A percentile compares a stretch with the other conserved stretches of the same genome.
phyloP scores from a whole-genome alignment of 2,113 vertebrate species.

The Chloropsis cyanopogon region DNA sequence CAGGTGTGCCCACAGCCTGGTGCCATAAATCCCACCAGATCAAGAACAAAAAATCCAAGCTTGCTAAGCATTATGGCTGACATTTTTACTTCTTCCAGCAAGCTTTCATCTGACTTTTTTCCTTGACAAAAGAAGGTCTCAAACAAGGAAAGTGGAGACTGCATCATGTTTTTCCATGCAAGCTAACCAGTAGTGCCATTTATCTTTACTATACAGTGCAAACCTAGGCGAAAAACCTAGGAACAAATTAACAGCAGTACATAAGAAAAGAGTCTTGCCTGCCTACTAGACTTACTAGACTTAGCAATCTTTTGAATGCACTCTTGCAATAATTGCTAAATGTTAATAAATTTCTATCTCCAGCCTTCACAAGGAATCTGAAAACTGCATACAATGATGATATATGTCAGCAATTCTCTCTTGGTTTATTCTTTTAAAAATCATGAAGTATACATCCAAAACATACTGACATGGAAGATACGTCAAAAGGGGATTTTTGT shows the following conservation, averaged over 20 bases:
- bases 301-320: no score
- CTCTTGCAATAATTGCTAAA: no score
- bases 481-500: background rate
- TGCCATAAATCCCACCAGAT: background rate
- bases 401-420: rapidly evolving
- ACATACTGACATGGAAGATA: background rate
- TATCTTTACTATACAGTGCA: background rate
- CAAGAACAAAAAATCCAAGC: background rate
- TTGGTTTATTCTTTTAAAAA: background rate
- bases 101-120: background rate
- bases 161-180: background rate
- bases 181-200: background rate
- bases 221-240: background rate
- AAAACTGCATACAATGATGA: background rate
- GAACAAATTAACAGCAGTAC: background rate
- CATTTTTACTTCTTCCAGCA: background rate
- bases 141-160: background rate
- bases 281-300: background rate
- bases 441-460: background rate
- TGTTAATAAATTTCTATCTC: no score
- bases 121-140: background rate
- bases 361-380: background rate
- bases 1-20: background rate
- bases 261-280: background rate
- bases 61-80: background rate